phyloP scores from a whole-genome alignment of 2,797 vertebrate genomes.

The Hippocampus kuda region DNA sequence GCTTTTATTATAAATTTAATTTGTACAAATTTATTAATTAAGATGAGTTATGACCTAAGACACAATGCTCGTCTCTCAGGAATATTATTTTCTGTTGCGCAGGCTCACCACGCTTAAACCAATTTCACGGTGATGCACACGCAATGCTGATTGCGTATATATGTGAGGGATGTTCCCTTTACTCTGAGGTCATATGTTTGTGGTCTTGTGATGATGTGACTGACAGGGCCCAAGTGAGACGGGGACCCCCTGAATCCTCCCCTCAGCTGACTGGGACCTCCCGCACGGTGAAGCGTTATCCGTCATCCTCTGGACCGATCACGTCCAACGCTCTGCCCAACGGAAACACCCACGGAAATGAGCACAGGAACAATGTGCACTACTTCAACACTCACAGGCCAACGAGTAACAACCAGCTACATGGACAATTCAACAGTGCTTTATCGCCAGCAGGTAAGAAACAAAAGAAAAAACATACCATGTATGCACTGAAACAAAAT shows the following conservation, averaged over 20 bases:
- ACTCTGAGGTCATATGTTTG: slow-evolving; percentile 50
- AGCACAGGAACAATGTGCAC: slow-evolving; percentile 32
- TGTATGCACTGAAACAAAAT: not conserved
- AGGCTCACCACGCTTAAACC: slow-evolving; percentile 21
- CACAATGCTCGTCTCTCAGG: slow-evolving; percentile 33
- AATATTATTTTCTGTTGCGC: slow-evolving; percentile 33
- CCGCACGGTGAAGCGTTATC: slow-evolving; percentile 81
- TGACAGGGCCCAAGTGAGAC: slow-evolving; percentile 75
- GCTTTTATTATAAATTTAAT: slow-evolving; percentile 41
- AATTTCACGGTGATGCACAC: slow-evolving; percentile 41
- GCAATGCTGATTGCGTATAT: slow-evolving; percentile 30
- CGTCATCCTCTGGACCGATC: slow-evolving; percentile 72
- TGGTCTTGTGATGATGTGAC: slow-evolving; percentile 42
- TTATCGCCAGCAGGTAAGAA: slow-evolving; percentile 69
- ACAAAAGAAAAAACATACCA: not conserved
- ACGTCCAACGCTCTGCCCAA: slow-evolving; percentile 79
- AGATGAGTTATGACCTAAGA: slow-evolving; percentile 46
- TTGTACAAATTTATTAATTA: slow-evolving; percentile 48
- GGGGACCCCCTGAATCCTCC: slow-evolving; percentile 64
- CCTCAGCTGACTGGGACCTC: slow-evolving; percentile 72
- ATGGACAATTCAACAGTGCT: slow-evolving; percentile 53
- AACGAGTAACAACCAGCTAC: slow-evolving; percentile 43
- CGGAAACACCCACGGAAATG: slow-evolving; percentile 35
- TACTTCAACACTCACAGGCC: slow-evolving; percentile 32
- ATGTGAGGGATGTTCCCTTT: slow-evolving; percentile 24